A percentile compares a stretch with the other conserved stretches of the same genome.
Evolutionary conservation across 2,113 vertebrate species (phyloP).

Genomic region (Tor tambroides): DNA sequence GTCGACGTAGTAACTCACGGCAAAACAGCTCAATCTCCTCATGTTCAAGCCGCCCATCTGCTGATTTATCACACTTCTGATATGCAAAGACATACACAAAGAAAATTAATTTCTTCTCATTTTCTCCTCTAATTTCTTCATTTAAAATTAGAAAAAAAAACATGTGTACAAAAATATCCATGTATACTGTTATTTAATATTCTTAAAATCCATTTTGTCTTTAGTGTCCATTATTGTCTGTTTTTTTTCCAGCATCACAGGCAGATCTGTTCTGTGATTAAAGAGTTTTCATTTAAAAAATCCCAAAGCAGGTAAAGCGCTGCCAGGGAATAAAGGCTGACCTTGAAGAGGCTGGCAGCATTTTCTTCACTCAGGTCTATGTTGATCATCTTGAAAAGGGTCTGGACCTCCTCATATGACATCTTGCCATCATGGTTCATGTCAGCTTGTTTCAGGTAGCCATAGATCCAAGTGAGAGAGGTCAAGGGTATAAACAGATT

Average conservation of each 20-base stretch:
- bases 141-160: no score
- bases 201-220: background rate
- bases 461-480: slow-evolving; percentile 84
- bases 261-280: background rate
- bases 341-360: slow-evolving; percentile 89
- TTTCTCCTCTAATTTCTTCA: no score
- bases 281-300: background rate
- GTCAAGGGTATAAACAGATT: slow-evolving; percentile 64
- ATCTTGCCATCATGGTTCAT: slow-evolving; percentile 90
- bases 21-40: slow-evolving; percentile 90
- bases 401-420: slow-evolving; percentile 92
- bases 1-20: slow-evolving; percentile 84
- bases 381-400: slow-evolving; percentile 92
- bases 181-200: background rate
- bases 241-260: background rate
- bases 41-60: slow-evolving; percentile 84
- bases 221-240: background rate
- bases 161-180: no score
- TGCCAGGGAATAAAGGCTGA: slow-evolving; percentile 52
- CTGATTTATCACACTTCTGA: slow-evolving; percentile 90
- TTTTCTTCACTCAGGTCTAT: slow-evolving; percentile 90
- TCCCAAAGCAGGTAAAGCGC: background rate
- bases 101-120: background rate
- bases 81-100: background rate
- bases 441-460: slow-evolving; percentile 87